Evolutionary conservation across 2,888 invertebrate species (phyloP).

Genomic region (Scaptomyza polygonia): DNA sequence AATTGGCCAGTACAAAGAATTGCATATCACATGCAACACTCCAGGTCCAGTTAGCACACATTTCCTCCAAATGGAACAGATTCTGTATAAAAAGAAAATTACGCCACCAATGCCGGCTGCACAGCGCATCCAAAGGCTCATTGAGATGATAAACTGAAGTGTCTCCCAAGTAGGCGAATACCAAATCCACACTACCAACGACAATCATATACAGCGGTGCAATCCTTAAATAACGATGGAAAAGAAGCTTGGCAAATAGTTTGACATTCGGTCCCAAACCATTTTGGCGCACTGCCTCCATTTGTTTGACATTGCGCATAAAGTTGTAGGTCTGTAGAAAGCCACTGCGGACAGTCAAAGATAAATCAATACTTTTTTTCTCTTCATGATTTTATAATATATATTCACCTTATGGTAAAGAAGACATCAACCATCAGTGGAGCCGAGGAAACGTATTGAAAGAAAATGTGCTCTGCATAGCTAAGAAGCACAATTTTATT

Average conservation of each 20-base stretch:
- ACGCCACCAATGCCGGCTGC: slow-evolving; percentile 84
- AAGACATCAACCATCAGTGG: slow-evolving; percentile 84
- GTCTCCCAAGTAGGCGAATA: slow-evolving; percentile 82
- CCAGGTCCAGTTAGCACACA: slow-evolving; percentile 85
- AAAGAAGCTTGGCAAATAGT: slow-evolving; percentile 78
- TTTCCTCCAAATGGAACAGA: slow-evolving; percentile 80
- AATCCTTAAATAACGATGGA: slow-evolving; percentile 83
- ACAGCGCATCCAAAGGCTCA: slow-evolving; percentile 82
- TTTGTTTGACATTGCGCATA: slow-evolving; percentile 76
- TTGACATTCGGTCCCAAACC: slow-evolving; percentile 71
- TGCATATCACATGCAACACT: slow-evolving; percentile 85
- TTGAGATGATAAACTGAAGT: slow-evolving; percentile 83
- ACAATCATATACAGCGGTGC: slow-evolving; percentile 83
- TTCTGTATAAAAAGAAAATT: slow-evolving; percentile 84
- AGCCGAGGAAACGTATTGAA: slow-evolving; percentile 83
- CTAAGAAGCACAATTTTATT: slow-evolving; percentile 83
- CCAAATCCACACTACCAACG: slow-evolving; percentile 81
- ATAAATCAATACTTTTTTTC: neutral
- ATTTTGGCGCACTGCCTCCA: slow-evolving; percentile 76
- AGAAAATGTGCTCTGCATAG: slow-evolving; percentile 81
- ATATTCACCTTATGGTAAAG: slow-evolving; percentile 82
- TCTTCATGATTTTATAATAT: neutral
- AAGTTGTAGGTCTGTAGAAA: slow-evolving; percentile 83
- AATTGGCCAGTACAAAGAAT: slow-evolving; percentile 82
- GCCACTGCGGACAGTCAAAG: slow-evolving; percentile 65